Evolutionary conservation across 2,797 vertebrate species (phyloP), one percentile per base, ranked within the genome.

Genomic region (Anabas testudineus): DNA sequence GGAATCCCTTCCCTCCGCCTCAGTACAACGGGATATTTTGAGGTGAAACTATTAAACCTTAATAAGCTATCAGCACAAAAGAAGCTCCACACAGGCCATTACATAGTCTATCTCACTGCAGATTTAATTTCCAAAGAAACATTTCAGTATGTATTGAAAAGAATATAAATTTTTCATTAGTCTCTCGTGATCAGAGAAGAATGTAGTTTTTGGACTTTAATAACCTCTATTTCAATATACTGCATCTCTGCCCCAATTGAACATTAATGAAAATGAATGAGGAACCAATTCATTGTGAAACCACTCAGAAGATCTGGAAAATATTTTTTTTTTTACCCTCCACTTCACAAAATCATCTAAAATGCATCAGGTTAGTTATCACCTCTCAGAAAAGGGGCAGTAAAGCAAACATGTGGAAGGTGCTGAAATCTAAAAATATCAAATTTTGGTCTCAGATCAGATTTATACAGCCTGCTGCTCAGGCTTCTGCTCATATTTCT

Each of bases 91-190:
- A 80, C 22, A 68, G 81, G 70, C 60, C 51, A 82, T 84, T 74
- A 82, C 79, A 70, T 45, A 26, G 57, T 67, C 19, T 21, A 74
- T 83, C 74, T 84, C 82, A 80, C 69, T 74, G 39, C 72, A 71
- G 81, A 85, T 87, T 88, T 82, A 45, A 90, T 90, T 91, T 82
- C 74, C 82, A 88, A 78, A 80, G 69, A 87, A 83, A 75, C 61
- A 82, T 81, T 87, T 84, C 64, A 71, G 82, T 49, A 58, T 61
- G 28, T 43, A 48, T 78, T 85, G 81, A 90, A 80, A 86, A 70
- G 62, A 87, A 82, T 86, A 85, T 88, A 77, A 87, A 92, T 93
- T 74, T 90, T 88, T 84, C 67, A 90, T 91, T 88, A 92, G 77
- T 56, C 78, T 70, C 47, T 64, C 41, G 48, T 72, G 81, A 55